Percentiles rank a stretch among this genome's conserved stretches.
Conservation (phyloP, 2,888 invertebrate species). For the Beris chalybata region DNA sequence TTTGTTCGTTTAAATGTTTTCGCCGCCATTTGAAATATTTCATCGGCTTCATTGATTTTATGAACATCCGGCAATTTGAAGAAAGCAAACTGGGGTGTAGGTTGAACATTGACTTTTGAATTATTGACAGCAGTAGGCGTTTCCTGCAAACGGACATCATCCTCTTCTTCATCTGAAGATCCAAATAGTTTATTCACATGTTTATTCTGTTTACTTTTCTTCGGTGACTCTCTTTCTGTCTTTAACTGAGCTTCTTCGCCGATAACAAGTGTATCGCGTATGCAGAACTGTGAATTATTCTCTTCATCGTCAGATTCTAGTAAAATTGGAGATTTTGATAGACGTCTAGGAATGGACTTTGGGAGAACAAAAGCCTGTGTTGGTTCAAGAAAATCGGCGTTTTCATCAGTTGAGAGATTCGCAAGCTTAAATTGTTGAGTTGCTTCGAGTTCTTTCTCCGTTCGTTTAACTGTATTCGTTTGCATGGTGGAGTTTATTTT, state of each 20-base stretch:
- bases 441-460: neutral
- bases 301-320: constrained; percentile 27
- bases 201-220: neutral
- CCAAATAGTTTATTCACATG: constrained; percentile 21
- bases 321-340: constrained; percentile 11
- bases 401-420: neutral
- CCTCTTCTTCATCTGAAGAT: constrained; percentile 24
- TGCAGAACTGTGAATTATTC: constrained; percentile 6
- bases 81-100: constrained; percentile 27
- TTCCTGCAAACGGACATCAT: neutral
- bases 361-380: neutral
- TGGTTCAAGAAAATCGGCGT: neutral
- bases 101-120: neutral
- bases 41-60: constrained; percentile 28
- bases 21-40: constrained; percentile 6
- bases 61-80: constrained; percentile 26
- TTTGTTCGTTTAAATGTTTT: constrained; percentile 9
- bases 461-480: no score
- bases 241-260: neutral
- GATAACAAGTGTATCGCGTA: constrained; percentile 1
- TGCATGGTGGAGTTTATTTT: no score
- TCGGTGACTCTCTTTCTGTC: neutral
- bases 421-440: constrained; percentile 11
- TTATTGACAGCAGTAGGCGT: neutral
- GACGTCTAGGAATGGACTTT: no score